A percentile compares a stretch with the other conserved stretches of the same genome.
phyloP scores from a whole-genome alignment of 2,888 invertebrate genomes.

The Zaprionus obscuricornis region DNA sequence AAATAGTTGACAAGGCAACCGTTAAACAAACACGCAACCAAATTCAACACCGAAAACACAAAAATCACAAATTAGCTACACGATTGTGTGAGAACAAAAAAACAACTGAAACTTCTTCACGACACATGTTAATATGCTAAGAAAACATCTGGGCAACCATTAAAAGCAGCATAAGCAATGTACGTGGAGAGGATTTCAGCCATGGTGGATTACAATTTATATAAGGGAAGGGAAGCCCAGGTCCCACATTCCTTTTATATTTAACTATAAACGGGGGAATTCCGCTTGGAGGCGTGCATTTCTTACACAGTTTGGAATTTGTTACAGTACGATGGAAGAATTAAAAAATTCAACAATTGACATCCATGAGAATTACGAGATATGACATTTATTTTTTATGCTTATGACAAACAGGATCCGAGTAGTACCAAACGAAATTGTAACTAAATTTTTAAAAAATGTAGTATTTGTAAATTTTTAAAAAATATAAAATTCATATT shows the following conservation, averaged over 20 bases:
- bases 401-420: constrained; percentile 49
- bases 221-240: constrained; percentile 27
- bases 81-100: constrained; percentile 78
- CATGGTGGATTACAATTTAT: constrained; percentile 67
- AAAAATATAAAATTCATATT: constrained; percentile 9
- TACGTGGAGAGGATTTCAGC: constrained; percentile 37
- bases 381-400: constrained; percentile 3
- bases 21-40: constrained; percentile 64
- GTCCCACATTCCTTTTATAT: constrained; percentile 43
- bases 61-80: constrained; percentile 81
- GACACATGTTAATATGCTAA: constrained; percentile 58
- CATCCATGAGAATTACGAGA: constrained; percentile 57
- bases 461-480: too few species aligned
- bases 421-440: not conserved
- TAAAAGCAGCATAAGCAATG: constrained; percentile 38
- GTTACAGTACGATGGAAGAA: constrained; percentile 46
- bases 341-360: constrained; percentile 20
- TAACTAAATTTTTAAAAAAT: too few species aligned
- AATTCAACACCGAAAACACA: constrained; percentile 75
- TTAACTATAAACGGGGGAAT: constrained; percentile 54
- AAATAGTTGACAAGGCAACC: constrained; percentile 78
- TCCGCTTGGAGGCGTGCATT: constrained; percentile 52
- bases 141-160: constrained; percentile 64
- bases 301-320: constrained; percentile 58
- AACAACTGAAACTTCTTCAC: constrained; percentile 19